Evolutionary conservation across 2,888 invertebrate genomes (phyloP).

Genomic region (Phyllotreta cruciferae): DNA sequence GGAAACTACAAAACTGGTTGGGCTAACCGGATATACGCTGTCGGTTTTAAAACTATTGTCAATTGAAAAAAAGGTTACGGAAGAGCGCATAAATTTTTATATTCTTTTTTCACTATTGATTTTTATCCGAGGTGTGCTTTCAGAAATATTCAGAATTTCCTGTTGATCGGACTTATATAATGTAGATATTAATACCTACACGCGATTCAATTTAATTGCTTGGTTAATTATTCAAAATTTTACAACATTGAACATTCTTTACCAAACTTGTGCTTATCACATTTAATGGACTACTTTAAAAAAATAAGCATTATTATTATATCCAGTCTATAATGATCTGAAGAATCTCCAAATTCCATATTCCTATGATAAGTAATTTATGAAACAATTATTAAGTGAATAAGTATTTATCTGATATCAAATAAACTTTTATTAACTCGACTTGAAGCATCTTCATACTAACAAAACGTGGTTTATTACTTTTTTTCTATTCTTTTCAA

Average conservation of each 20-base stretch:
- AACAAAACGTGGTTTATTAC: background rate
- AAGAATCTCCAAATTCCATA: too few relatives aligned
- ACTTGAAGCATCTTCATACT: background rate
- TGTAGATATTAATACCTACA: too few relatives aligned
- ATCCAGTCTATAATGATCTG: too few relatives aligned
- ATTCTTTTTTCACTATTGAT: background rate
- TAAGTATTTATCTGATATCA: background rate
- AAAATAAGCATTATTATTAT: too few relatives aligned
- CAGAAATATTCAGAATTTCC: background rate
- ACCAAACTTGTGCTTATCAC: too few relatives aligned
- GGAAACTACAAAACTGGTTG: conserved; percentile 3
- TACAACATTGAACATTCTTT: too few relatives aligned
- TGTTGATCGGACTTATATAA: background rate
- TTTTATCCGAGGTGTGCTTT: background rate
- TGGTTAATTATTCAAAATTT: too few relatives aligned
- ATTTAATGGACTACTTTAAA: too few relatives aligned
- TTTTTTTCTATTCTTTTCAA: conserved; percentile 4
- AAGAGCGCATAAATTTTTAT: conserved; percentile 5
- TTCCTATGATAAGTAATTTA: too few relatives aligned
- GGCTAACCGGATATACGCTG: conserved; percentile 2
- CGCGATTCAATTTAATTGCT: too few relatives aligned
- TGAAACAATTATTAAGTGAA: too few relatives aligned
- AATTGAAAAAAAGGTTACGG: background rate
- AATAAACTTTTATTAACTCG: conserved; percentile 5
- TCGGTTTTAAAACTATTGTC: conserved; percentile 10